Evolutionary conservation across 2,888 invertebrate species (phyloP), one percentile per base, ranked within the genome.

Genomic region (Napeogenes sylphis): DNA sequence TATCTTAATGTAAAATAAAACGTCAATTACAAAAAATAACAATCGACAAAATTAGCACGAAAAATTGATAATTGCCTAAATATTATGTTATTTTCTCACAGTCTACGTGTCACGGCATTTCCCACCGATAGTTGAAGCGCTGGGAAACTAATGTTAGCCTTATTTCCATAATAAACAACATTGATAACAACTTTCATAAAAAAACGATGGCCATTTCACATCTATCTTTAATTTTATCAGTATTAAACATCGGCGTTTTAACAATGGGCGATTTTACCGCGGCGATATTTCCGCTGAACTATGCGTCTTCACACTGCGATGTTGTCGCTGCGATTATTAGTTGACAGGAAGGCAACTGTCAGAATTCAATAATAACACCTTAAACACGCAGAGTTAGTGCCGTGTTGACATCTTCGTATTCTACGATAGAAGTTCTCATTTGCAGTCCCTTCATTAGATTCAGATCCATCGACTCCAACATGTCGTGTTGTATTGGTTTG

Each of bases 91-190:
- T 76, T 73, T 75, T 77, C 78, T 75, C 75, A 74, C 75, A 77
- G 73, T 75, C 74, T 69, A 71, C 70, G 67, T 75, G 74, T 78
- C 78, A 71, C 72, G 71, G 70, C 72, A 77, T 77, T 83, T 84
- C 83, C 79, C 83, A 84, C 81, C 77, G 77, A 78, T 77, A 79
- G 79, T 80, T 68, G 76, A 68, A 57, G 64, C 68, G 75, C 77
- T 81, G 81, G 78, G 78, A 80, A 80, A 77, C 73, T 68, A 73
- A 71, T 71, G 70, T 68, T 67, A 67, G 68, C 69, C 71, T 74
- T 74, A 76, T 79, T 78, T 79, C 77, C 76, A 75, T 74, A 75
- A 73, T 72, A 73, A 74, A 73, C 75, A 72, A 73, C 65, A 61
- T 62, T 64, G 66, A 66, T 68, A 64, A 68, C 60, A 58, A 60